Evolutionary conservation across 2,797 vertebrate genomes (phyloP).

Genomic region (Syngnathus rostellatus): DNA sequence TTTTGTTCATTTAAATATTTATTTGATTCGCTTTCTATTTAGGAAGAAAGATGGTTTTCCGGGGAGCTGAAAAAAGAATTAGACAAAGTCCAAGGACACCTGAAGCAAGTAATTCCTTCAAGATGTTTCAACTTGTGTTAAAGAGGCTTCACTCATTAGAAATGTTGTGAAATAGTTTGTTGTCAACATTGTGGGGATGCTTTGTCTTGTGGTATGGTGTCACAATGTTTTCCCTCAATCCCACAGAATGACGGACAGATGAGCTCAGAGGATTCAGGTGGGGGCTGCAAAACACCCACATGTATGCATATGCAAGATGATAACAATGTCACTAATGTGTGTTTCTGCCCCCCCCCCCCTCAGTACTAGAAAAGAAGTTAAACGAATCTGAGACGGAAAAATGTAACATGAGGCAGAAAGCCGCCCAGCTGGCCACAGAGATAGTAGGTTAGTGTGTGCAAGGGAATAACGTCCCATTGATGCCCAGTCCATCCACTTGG

Average conservation of each 20-base stretch:
- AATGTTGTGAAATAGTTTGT: slow-evolving; percentile 3
- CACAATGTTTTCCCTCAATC: slow-evolving; percentile 44
- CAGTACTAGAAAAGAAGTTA: slow-evolving; percentile 79
- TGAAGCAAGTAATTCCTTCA: slow-evolving; percentile 96
- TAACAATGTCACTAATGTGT: not conserved
- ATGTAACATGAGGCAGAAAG: slow-evolving; percentile 98
- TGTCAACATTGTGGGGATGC: slow-evolving; percentile 10
- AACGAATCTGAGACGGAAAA: slow-evolving; percentile 92
- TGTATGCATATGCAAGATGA: not conserved
- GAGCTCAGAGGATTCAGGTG: slow-evolving; percentile 78
- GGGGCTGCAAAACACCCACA: not conserved
- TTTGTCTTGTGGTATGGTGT: slow-evolving; percentile 24
- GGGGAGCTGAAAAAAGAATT: slow-evolving; percentile 97
- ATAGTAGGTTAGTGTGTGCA: slow-evolving; percentile 81
- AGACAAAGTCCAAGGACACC: slow-evolving; percentile 95
- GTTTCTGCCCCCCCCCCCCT: slow-evolving; percentile 15
- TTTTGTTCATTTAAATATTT: not conserved
- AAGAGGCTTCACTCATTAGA: not conserved
- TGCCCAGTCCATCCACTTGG: slow-evolving; percentile 4
- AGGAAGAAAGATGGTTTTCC: slow-evolving; percentile 98
- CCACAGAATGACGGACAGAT: slow-evolving; percentile 76
- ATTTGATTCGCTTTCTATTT: slow-evolving; percentile 14
- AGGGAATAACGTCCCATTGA: not conserved
- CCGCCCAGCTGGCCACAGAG: slow-evolving; percentile 92
- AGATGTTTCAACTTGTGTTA: slow-evolving; percentile 64